These are phyloP conservation scores for Phalanger gymnotis DNA, from an alignment of 2,797 vertebrate genomes.

Conservation along the genomic window DNA sequence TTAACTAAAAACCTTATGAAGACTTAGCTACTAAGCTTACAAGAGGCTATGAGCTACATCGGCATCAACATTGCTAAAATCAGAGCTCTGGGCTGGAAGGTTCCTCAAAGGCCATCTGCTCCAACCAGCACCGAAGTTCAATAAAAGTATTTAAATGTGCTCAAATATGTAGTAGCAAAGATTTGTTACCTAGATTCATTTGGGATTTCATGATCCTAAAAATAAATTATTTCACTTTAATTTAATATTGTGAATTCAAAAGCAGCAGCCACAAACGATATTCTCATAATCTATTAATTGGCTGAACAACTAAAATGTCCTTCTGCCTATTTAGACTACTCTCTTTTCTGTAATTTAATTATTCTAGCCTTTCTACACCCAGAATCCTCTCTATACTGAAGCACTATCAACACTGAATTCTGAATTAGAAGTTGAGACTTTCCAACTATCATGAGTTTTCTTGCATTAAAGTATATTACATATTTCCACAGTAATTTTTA, in stretches of 20 bases:
- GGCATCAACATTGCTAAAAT: background rate
- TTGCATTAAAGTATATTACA: background rate
- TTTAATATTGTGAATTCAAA: background rate
- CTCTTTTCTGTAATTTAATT: background rate
- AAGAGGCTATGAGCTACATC: background rate
- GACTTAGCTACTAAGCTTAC: background rate
- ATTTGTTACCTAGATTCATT: background rate
- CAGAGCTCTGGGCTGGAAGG: background rate
- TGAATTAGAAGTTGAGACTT: background rate
- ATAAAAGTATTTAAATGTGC: background rate
- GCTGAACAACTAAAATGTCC: background rate
- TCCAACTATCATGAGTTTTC: background rate
- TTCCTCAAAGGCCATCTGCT: background rate
- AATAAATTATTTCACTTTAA: background rate
- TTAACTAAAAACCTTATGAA: background rate
- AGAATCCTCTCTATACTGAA: background rate
- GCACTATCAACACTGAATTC: background rate
- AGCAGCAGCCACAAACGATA: background rate
- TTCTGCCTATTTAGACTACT: background rate
- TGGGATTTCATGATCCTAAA: background rate
- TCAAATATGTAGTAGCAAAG: background rate
- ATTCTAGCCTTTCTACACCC: background rate
- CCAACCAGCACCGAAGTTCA: background rate
- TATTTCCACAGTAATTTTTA: background rate
- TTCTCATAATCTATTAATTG: background rate